Evolutionary conservation across 2,888 invertebrate genomes (phyloP).

Genomic region (Dicranocentrus wangi): DNA sequence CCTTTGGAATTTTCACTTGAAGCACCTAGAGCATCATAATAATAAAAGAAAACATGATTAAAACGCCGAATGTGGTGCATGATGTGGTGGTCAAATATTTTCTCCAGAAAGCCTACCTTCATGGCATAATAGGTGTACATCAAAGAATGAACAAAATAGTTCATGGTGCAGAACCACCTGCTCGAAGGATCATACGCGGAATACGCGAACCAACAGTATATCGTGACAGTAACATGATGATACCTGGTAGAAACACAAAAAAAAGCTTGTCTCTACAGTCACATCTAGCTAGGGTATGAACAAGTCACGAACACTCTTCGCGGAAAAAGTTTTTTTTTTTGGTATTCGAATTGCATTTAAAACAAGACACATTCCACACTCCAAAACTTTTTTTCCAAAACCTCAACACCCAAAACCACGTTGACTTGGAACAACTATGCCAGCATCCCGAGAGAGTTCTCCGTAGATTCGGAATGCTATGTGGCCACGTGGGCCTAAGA

Average conservation of each 20-base stretch:
- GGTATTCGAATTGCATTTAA: neutral
- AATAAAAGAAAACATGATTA: too few species aligned
- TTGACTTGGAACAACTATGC: neutral
- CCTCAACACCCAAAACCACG: neutral
- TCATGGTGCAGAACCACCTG: slow-evolving; percentile 88
- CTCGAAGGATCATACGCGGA: slow-evolving; percentile 78
- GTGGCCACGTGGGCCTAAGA: too few species aligned
- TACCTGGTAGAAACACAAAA: slow-evolving; percentile 37
- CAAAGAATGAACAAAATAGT: slow-evolving; percentile 82
- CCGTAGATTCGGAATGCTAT: neutral
- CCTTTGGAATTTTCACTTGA: slow-evolving; percentile 74
- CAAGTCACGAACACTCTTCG: too few species aligned
- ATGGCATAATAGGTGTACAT: slow-evolving; percentile 96
- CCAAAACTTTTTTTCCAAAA: neutral
- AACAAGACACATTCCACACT: neutral
- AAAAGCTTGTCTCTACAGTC: too few species aligned
- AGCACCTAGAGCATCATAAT: slow-evolving; percentile 50
- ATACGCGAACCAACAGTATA: slow-evolving; percentile 95
- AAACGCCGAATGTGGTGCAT: too few species aligned
- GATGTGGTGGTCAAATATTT: too few species aligned
- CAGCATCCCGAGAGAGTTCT: neutral
- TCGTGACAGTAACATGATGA: slow-evolving; percentile 83
- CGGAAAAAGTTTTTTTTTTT: too few species aligned
- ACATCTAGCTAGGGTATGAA: neutral
- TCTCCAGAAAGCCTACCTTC: too few species aligned